These are phyloP conservation scores for Limnephilus marmoratus DNA, from an alignment of 2,888 invertebrate species.

Conservation along the genomic window DNA sequence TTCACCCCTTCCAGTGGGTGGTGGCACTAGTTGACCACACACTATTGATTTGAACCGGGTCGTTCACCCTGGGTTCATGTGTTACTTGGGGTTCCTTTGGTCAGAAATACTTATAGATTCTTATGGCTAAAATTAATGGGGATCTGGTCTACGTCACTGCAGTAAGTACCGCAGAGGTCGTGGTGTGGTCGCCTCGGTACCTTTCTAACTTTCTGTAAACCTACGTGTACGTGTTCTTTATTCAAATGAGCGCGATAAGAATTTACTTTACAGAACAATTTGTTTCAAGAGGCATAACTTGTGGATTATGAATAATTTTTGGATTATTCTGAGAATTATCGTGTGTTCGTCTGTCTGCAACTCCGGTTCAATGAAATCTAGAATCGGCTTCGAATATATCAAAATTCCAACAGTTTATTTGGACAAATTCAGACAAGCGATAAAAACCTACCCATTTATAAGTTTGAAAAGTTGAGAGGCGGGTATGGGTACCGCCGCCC, in stretches of 20 bases:
- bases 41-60: constrained; percentile 33
- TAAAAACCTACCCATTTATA: no score
- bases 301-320: background rate
- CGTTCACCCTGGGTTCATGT: constrained; percentile 48
- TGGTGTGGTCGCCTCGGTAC: constrained; percentile 4
- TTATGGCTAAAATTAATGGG: background rate
- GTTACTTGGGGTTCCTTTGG: constrained; percentile 39
- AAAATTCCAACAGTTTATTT: no score
- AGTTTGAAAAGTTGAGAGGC: no score
- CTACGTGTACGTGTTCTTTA: background rate
- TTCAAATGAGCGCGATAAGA: constrained; percentile 29
- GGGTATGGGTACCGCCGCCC: no score
- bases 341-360: no score
- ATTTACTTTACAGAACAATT: background rate
- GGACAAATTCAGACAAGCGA: no score
- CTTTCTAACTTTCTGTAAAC: background rate
- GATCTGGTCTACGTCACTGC: constrained; percentile 39
- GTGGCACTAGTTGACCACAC: background rate
- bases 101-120: constrained; percentile 6
- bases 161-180: constrained; percentile 30
- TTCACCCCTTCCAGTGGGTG: background rate
- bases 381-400: no score
- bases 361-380: no score
- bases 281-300: background rate
- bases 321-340: background rate